Base-by-base conservation (phyloP, 2,888 invertebrate genomes). In the Tenthredo amoena region DNA sequence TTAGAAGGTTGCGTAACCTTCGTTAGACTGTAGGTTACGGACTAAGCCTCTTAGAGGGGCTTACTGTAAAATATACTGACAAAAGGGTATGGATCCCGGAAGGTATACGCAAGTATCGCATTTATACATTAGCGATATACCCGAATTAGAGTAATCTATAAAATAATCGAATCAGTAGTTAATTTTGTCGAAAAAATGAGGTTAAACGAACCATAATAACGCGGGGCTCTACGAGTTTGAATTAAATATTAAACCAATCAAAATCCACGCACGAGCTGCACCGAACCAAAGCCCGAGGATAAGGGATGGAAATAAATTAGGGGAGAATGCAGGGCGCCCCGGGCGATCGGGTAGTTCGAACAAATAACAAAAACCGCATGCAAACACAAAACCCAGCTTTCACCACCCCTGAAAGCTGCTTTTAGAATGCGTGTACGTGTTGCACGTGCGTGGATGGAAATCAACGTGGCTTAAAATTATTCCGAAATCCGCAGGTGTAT, bases 351-450 rank as follows among this genome's bases (percentile, higher is more conserved):
- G 58, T 21, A 84, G 82, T 86, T 87, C 85, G 84, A 87, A 85
- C 87, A 86, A 86, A 87, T 85, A 87, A 88, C 86, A 65, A 85
- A 84, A 86, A 87, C 87, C 86, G 79, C 86, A 86, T 86, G 87
- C 86, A 85, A 85, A 85, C 81, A 81, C 55, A 34, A 15, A 77
- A 31, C 37, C 62, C 40, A 15, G 81, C 62, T 58, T 62, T 81
- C 81, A 62, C 40, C 81, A 21, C 81, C 81, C 81, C 81, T 62
- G 15, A 62, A 81, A 37, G 58, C 58, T 58, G 58, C 40, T 62
- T 62, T 81, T 21, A 40, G 62, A 34, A 40, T 40, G 62, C 81
- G 58, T 81, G 31, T 62, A 62, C 81, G 81, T 50, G 55, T 50
- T 55, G 31, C 50, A 55, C 50, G 77, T 77, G 31, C 77, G 7